Percentiles rank a stretch among this genome's conserved stretches.
These are phyloP conservation scores for Drosophila sp. DNA, from an alignment of 1,140 invertebrate species.

Conservation along the genomic window DNA sequence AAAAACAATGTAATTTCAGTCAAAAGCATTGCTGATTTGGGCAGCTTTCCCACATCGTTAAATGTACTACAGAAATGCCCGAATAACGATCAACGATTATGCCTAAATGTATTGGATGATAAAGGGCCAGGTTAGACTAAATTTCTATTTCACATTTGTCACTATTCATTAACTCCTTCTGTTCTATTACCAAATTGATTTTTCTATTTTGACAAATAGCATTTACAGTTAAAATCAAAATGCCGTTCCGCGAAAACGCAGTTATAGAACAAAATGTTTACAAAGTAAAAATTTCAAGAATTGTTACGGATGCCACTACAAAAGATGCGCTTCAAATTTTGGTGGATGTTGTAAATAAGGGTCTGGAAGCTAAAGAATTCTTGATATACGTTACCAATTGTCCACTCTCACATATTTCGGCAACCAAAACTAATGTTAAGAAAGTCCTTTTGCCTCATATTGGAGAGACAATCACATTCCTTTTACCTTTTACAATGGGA, in stretches of 20 bases:
- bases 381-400: slow-evolving; percentile 49
- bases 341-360: slow-evolving; percentile 65
- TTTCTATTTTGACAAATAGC: slow-evolving; percentile 16
- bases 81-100: slow-evolving; percentile 33
- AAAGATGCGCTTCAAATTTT: slow-evolving; percentile 64
- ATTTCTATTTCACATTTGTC: neutral
- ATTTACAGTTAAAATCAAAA: slow-evolving; percentile 57
- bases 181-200: neutral
- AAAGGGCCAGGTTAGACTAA: slow-evolving; percentile 41
- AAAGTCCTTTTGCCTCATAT: slow-evolving; percentile 46
- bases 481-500: slow-evolving; percentile 48
- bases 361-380: slow-evolving; percentile 38
- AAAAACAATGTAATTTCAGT: neutral
- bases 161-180: too few species aligned
- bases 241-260: slow-evolving; percentile 56
- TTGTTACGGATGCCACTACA: slow-evolving; percentile 67
- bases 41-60: slow-evolving; percentile 17
- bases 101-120: slow-evolving; percentile 47
- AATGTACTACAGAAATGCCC: slow-evolving; percentile 33
- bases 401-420: slow-evolving; percentile 22
- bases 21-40: slow-evolving; percentile 24
- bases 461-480: slow-evolving; percentile 47
- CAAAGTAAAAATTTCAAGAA: slow-evolving; percentile 49
- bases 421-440: slow-evolving; percentile 16
- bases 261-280: slow-evolving; percentile 18